Percentiles rank a stretch among this genome's conserved stretches.
Evolutionary conservation across 2,888 invertebrate species (phyloP).

Genomic region (Neoitamus cyanurus): DNA sequence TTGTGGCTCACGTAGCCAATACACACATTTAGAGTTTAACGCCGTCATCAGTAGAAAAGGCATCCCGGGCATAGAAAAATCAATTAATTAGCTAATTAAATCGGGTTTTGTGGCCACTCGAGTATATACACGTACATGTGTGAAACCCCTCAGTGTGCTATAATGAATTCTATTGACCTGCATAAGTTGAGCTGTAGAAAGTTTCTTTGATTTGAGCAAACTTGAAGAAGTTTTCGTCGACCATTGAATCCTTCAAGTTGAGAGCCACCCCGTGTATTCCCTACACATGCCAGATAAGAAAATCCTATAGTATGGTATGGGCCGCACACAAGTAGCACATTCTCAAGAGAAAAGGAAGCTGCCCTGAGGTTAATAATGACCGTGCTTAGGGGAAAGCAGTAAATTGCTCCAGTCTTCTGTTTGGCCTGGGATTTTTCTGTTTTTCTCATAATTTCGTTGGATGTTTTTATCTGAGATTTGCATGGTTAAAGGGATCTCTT

Average conservation of each 20-base stretch:
- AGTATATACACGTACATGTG: neutral
- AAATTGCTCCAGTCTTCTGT: conserved; percentile 9
- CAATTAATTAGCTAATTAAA: conserved; percentile 50
- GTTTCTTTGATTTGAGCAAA: conserved; percentile 31
- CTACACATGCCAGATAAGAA: neutral
- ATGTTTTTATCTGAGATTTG: conserved; percentile 33
- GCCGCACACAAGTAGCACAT: neutral
- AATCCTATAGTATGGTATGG: neutral
- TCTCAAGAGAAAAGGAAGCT: neutral
- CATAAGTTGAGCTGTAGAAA: neutral
- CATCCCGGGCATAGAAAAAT: conserved; percentile 19
- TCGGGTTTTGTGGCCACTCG: conserved; percentile 36
- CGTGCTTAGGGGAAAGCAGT: conserved; percentile 19
- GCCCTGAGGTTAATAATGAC: conserved; percentile 11
- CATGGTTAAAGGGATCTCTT: conserved; percentile 15
- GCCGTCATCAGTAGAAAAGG: neutral
- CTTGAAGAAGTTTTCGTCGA: conserved; percentile 4
- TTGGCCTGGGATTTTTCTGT: conserved; percentile 26
- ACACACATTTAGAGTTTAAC: conserved; percentile 6
- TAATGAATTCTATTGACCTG: conserved; percentile 22
- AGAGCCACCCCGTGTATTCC: neutral
- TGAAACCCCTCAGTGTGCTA: neutral
- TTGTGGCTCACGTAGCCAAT: neutral
- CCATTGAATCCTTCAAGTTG: neutral
- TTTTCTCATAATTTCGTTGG: conserved; percentile 29